Evolutionary conservation across 1,140 invertebrate species (phyloP), one percentile per base, ranked within the genome.

Genomic region (Pantala flavescens): DNA sequence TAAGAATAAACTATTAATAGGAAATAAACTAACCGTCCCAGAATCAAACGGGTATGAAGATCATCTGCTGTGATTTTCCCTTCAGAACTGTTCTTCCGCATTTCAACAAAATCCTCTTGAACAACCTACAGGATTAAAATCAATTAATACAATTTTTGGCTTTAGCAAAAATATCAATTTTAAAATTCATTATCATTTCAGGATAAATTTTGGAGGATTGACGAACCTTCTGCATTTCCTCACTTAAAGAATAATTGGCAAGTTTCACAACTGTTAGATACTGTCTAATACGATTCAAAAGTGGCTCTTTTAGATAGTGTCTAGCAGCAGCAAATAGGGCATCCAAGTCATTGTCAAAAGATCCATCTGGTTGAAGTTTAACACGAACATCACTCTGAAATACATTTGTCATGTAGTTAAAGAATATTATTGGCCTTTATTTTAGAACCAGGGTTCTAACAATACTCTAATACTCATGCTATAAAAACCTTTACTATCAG

Each of bases 41-140:
- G 14, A 63, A 63, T 63, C 49, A 63, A 14, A 21, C 49, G 49
- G n/a, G 49, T 63, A 63, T 63, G 49, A 63, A 63, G 49, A 63
- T 63, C 49, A 63, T 63, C 49, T 7, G 16, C 49, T 3, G 16
- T 63, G 3, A 63, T 63, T 21, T 63, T 63, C 12, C 16, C 14
- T 63, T 16, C 16, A 63, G 14, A 3, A 63, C 12, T 63, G n/a
- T 63, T 63, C 49, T 63, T 63, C n/a, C 49, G 3, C 49, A 63
- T 63, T 63, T 63, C 49, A 63, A 63, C 49, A 63, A 63, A 63
- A 63, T 63, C 49, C n/a, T 63, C 49, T 14, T 63, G 49, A 63
- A 63, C 49, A 7, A 63, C 49, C 49, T 63, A 5, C 28, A 36
- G 9, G 28, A 36, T 36, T 36, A 36, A 36, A 63, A 63, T 63